Evolutionary conservation across 2,797 vertebrate genomes (phyloP), one percentile per base, ranked within the genome.

Genomic region (Rhinophrynus dorsalis): DNA sequence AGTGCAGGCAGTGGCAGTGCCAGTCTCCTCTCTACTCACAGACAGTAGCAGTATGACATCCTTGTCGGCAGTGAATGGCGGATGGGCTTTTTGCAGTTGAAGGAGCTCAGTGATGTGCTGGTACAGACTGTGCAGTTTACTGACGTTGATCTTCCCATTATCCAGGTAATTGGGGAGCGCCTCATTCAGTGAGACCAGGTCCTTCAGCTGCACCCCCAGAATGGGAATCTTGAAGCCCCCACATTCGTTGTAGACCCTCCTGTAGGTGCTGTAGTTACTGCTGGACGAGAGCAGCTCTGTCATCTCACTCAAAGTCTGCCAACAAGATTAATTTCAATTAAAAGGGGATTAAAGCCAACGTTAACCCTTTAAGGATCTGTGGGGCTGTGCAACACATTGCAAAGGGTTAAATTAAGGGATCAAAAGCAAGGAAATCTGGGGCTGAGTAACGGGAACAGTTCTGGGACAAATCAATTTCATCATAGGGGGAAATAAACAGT

Each of bases 11-110:
- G 12, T 3, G 9, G 1, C 32, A 21, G 33, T 29, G 12, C 48
- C 23, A 7, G 3, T 1, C 27, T 18, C 13, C 13, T 10, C 4
- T 23, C 2, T 3, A 20, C 75, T 77, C 80, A 97, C 95, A 54
- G 92, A 95, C 54, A 97, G 92, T 67, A 96, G 90, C 7, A 95
- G 92, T 57, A 96, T 84, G 1, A 97, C 91, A 77, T 97, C 94
- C 68, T 96, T 93, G 64, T 92, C 92, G 84, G 94, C 90, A 13
- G 91, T 83, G 11, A 95, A 92, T 0, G 93, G 92, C 0, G 93
- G 92, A 0, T 59, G 78, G 75, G 84, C 85, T 75, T 78, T 76
- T 80, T 97, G 94, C 7, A 94, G 84, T 27, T 78, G 80, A 57
- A 90, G 83, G 67, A 96, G 88, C 56, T 96, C 94, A 7, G 81